Base-by-base conservation (phyloP, 2,888 invertebrate genomes). In the Patella ulyssiponensis region DNA sequence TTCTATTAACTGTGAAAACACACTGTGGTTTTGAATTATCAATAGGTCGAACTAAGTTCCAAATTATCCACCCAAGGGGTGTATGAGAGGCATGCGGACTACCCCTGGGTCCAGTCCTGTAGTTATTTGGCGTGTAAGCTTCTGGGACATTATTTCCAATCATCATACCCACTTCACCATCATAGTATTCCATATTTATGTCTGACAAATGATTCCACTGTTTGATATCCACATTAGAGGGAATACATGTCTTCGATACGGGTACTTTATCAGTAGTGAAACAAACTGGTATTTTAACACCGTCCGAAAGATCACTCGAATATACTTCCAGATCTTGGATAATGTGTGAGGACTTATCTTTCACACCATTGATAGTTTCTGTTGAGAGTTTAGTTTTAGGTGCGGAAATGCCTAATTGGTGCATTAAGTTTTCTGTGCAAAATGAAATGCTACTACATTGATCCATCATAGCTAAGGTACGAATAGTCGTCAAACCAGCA, bases 401-500 rank as follows among this genome's bases (percentile, higher is more conserved):
- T 15, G 56, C 56, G 7, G 15, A 17, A 56, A 56, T 15, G n/a
- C n/a, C 27, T 27, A 27, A 27, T 27, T 5, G 56, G 15, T 56
- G 15, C n/a, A 56, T 15, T 56, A 56, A 0, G 7, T 2, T 17
- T 56, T 56, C 56, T 56, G 56, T 17, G n/a, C 15, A 17, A 15
- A 56, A 56, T 2, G 17, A 56, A 56, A 56, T 77, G 27, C 73
- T 80, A 56, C 81, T 81, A 12, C 80, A 77, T 15, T 77, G 77
- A 52, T 81, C 81, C 23, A 81, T 71, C 58, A 78, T 80, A 23
- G 80, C 81, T 58, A 80, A 80, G 23, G 80, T 80, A 33, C 77
- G 71, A 14, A 80, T 69, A 20, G 70, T 77, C 51, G 77, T 77
- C 52, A 77, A 70, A 69, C 76, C 77, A 17, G 33, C 20, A 53